Conservation (phyloP, 2,797 vertebrate species). For the Rhinophrynus dorsalis region DNA sequence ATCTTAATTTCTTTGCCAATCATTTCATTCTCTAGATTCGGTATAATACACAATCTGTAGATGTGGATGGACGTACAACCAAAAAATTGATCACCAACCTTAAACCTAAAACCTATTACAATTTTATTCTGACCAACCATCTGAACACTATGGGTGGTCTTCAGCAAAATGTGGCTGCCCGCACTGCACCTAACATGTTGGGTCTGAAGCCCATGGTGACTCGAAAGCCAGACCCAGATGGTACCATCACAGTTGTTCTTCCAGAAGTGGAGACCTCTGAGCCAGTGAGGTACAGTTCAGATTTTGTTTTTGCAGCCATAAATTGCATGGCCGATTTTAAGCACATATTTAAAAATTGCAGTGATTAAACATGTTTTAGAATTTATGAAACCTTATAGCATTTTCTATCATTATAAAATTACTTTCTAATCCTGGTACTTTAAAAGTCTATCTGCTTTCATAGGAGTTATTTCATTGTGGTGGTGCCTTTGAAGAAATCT, state of each 20-base stretch:
- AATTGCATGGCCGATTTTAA: no score
- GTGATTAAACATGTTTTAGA: no score
- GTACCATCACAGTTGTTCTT: slow-evolving; percentile 81
- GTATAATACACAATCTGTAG: slow-evolving; percentile 85
- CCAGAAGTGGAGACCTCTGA: slow-evolving; percentile 78
- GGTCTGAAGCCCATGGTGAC: slow-evolving; percentile 84
- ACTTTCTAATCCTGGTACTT: no score
- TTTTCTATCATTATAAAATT: no score
- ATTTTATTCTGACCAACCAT: slow-evolving; percentile 85
- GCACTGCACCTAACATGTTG: slow-evolving; percentile 84
- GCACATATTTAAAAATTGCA: no score
- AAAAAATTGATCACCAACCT: slow-evolving; percentile 86
- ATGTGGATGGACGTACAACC: slow-evolving; percentile 86
- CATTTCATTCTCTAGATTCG: slow-evolving; percentile 75
- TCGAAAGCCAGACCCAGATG: slow-evolving; percentile 79
- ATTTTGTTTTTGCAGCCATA: no score
- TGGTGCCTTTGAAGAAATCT: slow-evolving; percentile 87
- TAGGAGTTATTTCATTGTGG: slow-evolving; percentile 86
- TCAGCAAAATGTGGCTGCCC: slow-evolving; percentile 83
- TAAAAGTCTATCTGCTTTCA: no score
- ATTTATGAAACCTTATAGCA: no score
- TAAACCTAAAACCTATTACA: slow-evolving; percentile 87
- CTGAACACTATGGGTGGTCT: slow-evolving; percentile 83
- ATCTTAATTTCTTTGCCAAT: no score
- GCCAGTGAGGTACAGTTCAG: slow-evolving; percentile 75